Evolutionary conservation across 92 coral and sea anemone genomes (phyloP), one percentile per base, ranked within the genome.

Genomic region (Parazoanthus atlanticus): DNA sequence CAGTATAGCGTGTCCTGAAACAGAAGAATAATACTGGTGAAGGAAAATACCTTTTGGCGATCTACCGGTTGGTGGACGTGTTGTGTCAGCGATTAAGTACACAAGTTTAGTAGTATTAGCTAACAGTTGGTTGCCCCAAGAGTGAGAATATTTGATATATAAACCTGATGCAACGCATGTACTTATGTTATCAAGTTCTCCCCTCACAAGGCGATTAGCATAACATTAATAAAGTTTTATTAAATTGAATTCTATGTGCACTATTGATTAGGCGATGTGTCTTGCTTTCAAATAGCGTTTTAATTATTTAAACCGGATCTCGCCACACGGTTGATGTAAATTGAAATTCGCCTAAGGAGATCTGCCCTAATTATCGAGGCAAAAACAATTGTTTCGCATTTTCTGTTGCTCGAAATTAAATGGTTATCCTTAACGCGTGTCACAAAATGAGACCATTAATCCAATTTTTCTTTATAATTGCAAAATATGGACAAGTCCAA

Each of bases 231-330:
- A 93, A 95, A 95, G 93, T 93, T 95, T 93, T 90, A 95, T 95
- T 95, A 95, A 95, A 95, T 91, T 91, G 96, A 95, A 93, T 95
- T 85, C 91, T 77, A 88, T 89, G 94, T 91, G 91, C 91, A 90
- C 93, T 91, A 90, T 91, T 95, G 98, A 95, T 95, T 91, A 93
- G 94, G 91, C 91, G 88, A 90, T 47, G 90, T 79, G 88, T 89
- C 96, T 94, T 88, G 95, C 94, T 95, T 93, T 92, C 92, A 95
- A 95, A 95, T 95, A 89, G 98, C 94, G 88, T 91, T 95, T 95
- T 93, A 95, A 95, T 95, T 93, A 95, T 95, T 95, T 92, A 92
- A 80, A 90, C 98, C 98, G 98, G 98, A 95, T 93, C 90, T 78
- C 58, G 89, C 95, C 98, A 79, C 98, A 90, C 91, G 88, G 87